Conservation (phyloP, 2,888 invertebrate genomes). For the Drosophila algonquin region DNA sequence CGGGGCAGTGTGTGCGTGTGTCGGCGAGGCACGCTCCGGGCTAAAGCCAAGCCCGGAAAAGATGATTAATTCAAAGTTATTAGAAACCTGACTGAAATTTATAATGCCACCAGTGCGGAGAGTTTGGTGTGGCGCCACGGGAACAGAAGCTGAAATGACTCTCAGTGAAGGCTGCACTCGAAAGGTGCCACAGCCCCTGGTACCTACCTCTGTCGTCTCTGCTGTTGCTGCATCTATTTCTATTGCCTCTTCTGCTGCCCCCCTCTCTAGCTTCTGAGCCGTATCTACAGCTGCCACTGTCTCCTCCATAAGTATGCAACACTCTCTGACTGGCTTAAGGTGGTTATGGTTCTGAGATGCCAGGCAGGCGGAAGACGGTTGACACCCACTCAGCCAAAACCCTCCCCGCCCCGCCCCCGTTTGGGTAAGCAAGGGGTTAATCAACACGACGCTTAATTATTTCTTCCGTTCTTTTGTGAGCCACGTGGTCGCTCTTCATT, state of each 20-base stretch:
- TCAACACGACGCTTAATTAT: slow-evolving; percentile 2
- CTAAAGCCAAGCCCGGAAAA: slow-evolving; percentile 76
- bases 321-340: not conserved
- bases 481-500: slow-evolving; percentile 40
- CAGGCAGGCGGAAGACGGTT: too few species aligned
- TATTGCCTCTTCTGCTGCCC: not conserved
- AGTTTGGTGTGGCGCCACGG: not conserved
- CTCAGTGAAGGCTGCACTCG: too few species aligned
- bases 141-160: not conserved
- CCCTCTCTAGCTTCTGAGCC: not conserved
- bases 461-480: slow-evolving; percentile 42
- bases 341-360: too few species aligned
- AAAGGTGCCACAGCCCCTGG: not conserved
- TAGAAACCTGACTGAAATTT: slow-evolving; percentile 84
- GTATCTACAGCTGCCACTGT: not conserved
- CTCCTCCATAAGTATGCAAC: not conserved
- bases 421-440: not conserved
- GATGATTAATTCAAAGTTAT: slow-evolving; percentile 84
- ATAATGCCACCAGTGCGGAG: slow-evolving; percentile 71
- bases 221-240: not conserved
- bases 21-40: slow-evolving; percentile 23
- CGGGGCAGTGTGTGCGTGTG: not conserved
- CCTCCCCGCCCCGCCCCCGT: not conserved
- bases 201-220: not conserved
- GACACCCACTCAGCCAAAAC: too few species aligned